phyloP scores from a whole-genome alignment of 2,113 vertebrate genomes.

The Ctenodactylus gundi region DNA sequence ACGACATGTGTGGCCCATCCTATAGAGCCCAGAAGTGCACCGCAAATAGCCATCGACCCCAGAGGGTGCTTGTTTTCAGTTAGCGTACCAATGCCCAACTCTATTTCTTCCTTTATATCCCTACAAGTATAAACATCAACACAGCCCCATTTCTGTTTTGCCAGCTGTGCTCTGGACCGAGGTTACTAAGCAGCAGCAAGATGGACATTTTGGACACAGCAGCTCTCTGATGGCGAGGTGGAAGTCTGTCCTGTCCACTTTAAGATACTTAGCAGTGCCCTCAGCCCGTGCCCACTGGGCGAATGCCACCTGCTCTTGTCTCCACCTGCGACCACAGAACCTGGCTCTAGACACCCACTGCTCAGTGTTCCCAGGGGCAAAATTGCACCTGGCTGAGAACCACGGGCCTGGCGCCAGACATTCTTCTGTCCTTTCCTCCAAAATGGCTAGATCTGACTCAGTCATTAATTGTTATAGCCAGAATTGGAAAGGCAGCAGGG shows the following conservation, averaged over 20 bases:
- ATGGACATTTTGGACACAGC: background rate
- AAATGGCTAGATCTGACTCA: constrained; percentile 14
- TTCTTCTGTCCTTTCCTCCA: background rate
- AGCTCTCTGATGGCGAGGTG: background rate
- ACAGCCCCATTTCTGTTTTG: background rate
- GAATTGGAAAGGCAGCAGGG: background rate
- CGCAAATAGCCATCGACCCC: background rate
- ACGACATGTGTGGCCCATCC: background rate
- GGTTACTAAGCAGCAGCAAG: background rate
- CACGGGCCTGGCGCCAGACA: background rate
- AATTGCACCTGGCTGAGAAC: background rate
- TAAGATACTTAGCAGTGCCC: background rate
- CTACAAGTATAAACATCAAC: background rate
- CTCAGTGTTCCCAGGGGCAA: background rate
- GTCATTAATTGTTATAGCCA: background rate
- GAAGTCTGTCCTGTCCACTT: background rate
- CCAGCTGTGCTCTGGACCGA: background rate
- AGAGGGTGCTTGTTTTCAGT: background rate
- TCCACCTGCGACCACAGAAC: background rate
- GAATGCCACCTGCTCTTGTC: too few species aligned
- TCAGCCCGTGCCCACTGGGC: background rate
- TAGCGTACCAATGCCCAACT: background rate
- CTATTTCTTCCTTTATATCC: background rate
- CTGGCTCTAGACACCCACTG: background rate
- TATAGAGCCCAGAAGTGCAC: background rate